A percentile compares a stretch with the other conserved stretches of the same genome.
These are phyloP conservation scores for Anastatus disparis DNA, from an alignment of 1,140 invertebrate species.

Conservation along the genomic window DNA sequence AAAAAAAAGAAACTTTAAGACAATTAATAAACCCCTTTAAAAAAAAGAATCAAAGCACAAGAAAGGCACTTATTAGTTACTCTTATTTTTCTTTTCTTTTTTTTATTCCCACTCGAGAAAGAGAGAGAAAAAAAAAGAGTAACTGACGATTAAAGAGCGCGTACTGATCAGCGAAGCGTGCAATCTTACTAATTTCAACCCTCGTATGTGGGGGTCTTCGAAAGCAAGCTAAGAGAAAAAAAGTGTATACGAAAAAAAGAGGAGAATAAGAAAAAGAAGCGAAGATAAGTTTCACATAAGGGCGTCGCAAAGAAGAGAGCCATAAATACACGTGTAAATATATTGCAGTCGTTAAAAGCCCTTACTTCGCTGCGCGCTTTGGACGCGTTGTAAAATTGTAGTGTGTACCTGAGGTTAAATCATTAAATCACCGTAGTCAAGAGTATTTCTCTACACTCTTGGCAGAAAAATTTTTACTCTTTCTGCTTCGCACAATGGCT, in stretches of 20 bases:
- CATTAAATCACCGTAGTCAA: slow-evolving; percentile 53
- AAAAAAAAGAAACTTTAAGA: background rate
- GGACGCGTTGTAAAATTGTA: slow-evolving; percentile 59
- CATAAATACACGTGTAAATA: slow-evolving; percentile 65
- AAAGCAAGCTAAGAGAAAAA: background rate
- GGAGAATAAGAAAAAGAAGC: background rate
- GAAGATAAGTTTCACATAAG: background rate
- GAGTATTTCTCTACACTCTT: too few species aligned
- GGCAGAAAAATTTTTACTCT: too few species aligned
- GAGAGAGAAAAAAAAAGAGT: too few species aligned
- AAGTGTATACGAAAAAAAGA: background rate
- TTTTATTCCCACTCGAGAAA: background rate
- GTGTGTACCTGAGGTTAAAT: slow-evolving; percentile 55
- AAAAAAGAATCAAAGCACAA: background rate
- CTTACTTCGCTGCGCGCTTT: slow-evolving; percentile 42
- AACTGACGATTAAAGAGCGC: slow-evolving; percentile 29
- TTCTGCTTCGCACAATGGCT: too few species aligned
- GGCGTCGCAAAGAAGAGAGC: slow-evolving; percentile 44
- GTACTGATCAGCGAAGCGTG: slow-evolving; percentile 1
- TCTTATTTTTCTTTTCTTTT: background rate
- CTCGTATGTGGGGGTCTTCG: background rate
- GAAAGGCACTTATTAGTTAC: background rate
- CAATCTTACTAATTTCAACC: slow-evolving; percentile 35
- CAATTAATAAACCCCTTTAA: background rate
- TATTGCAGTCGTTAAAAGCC: slow-evolving; percentile 59